A percentile compares a stretch with the other conserved stretches of the same genome.
Conservation (phyloP, 2,888 invertebrate species). For the Scelioninae gen. 1 region DNA sequence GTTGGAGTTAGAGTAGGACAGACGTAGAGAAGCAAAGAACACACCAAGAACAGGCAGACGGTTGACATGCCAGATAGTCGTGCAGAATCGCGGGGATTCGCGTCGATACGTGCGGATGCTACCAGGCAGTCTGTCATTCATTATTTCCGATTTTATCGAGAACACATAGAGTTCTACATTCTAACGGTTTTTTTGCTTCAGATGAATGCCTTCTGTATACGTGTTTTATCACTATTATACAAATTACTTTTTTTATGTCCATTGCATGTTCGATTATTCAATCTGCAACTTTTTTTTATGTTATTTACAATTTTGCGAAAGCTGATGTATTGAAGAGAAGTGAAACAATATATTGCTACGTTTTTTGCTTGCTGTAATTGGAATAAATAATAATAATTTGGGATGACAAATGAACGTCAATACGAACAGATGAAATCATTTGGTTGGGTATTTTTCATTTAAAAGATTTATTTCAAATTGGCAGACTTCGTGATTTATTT, state of each 20-base stretch:
- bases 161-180: conserved; percentile 58
- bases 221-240: conserved; percentile 78
- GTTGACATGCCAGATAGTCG: conserved; percentile 61
- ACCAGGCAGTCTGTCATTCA: conserved; percentile 66
- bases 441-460: too few species aligned
- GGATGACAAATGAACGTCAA: too few species aligned
- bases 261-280: background rate
- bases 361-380: too few species aligned
- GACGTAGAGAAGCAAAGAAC: conserved; percentile 53
- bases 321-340: too few species aligned
- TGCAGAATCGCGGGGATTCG: conserved; percentile 54
- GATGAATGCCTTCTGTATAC: conserved; percentile 21
- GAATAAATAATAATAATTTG: too few species aligned
- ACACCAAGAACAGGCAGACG: conserved; percentile 57
- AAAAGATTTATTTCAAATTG: too few species aligned
- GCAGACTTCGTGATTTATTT: too few species aligned
- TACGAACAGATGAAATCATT: too few species aligned
- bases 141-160: conserved; percentile 66
- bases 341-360: too few species aligned
- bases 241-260: background rate
- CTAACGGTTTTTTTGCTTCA: conserved; percentile 46
- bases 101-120: conserved; percentile 61
- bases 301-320: background rate
- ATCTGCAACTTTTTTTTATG: background rate
- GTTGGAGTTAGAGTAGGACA: conserved; percentile 31